Base-by-base conservation (phyloP, 2,888 invertebrate species). In the Himalopsyche japonica region DNA sequence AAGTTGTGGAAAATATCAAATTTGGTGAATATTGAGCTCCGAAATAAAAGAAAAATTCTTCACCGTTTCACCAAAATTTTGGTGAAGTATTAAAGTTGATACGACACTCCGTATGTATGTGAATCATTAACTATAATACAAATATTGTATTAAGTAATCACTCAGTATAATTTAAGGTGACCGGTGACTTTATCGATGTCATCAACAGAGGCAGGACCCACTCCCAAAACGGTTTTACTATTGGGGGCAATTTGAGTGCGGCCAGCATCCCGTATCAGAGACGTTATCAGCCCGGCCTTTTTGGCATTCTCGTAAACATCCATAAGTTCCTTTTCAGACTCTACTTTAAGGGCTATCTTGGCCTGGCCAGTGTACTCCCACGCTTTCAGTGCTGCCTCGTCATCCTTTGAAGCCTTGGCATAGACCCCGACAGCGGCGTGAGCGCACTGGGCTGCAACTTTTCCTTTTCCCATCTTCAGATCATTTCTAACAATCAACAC, bases 381-480 rank as follows among this genome's bases (percentile, higher is more conserved):
- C 10, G 88, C 88, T 70, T 90, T 90, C 8, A 94, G 88, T 3
- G 95, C 90, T 80, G 93, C 93, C 0, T 95, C 95, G 87, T 95
- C 93, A 83, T 91, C 93, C 82, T 90, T 91, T 76, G 92, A 90
- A 0, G 95, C 94, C 88, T 95, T 94, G 87, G 96, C 96, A 88
- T 96, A 97, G 0, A 96, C 97, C 18, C 95, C 95, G 0, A 98
- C 96, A 0, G 98, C 96, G n/a, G 97, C 98, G 90, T 98, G 98
- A n/a, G 96, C 94, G 90, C 98, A 98, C 90, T 98, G 98, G 0
- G 98, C 97, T 4, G 97, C 98, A 64, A 97, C 95, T 92, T 98
- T 98, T 0, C 98, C 97, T 92, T 98, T 98, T 18, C 97, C 96
- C 98, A 98, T 98, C 90, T 97, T 97, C 4, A 98, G 91, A 88